These are phyloP conservation scores for Diadegma fenestrale DNA, from an alignment of 2,888 invertebrate genomes.

Conservation along the genomic window DNA sequence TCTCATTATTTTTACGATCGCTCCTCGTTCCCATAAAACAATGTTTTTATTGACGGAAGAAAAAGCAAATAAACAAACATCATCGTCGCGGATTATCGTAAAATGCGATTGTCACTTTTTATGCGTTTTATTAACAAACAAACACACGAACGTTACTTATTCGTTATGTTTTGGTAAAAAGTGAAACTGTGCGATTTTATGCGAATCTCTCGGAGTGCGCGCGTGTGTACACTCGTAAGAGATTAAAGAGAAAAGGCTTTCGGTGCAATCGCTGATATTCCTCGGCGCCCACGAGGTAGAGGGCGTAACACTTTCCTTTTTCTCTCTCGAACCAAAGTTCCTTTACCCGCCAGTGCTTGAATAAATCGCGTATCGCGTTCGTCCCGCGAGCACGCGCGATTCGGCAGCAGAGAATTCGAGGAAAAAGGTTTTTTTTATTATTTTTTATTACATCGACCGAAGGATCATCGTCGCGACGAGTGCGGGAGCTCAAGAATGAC, in stretches of 20 bases:
- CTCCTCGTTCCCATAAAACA: neutral
- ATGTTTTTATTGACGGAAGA: neutral
- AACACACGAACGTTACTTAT: conserved; percentile 10
- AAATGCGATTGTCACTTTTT: conserved; percentile 5
- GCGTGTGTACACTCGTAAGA: conserved; percentile 1
- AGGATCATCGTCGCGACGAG: neutral
- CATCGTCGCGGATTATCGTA: neutral
- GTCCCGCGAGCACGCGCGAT: conserved; percentile 2
- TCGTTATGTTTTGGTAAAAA: neutral
- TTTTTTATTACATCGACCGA: neutral
- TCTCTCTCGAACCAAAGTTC: conserved; percentile 12
- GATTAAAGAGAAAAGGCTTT: conserved; percentile 24
- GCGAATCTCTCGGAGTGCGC: neutral
- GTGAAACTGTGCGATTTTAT: conserved; percentile 19
- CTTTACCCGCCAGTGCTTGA: neutral
- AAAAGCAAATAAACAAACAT: neutral
- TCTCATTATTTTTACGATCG: neutral
- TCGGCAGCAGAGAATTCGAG: neutral
- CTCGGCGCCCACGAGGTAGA: conserved; percentile 30
- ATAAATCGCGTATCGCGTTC: conserved; percentile 24
- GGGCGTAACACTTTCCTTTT: conserved; percentile 57
- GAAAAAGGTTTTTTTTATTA: neutral
- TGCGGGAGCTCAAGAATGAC: conserved; percentile 57
- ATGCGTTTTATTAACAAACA: neutral
- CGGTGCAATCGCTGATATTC: conserved; percentile 3